Conservation (phyloP, 2,888 invertebrate species). For the Polydrusus pterygomalis region DNA sequence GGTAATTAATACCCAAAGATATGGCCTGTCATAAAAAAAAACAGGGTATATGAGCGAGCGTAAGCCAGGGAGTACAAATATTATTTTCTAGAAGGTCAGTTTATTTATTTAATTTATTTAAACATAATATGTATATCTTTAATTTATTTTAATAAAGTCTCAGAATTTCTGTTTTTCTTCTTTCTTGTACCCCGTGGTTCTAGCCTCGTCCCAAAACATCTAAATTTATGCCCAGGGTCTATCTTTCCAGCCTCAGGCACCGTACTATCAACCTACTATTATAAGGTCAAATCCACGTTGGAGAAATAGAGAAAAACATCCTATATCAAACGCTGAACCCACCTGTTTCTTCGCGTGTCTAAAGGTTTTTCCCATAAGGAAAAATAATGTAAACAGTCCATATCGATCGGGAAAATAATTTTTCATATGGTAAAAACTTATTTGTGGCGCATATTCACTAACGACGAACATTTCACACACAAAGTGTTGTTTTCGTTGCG, state of each 20-base stretch:
- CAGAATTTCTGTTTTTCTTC: too few relatives aligned
- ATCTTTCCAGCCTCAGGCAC: neutral
- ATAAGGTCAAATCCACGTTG: constrained; percentile 15
- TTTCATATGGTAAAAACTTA: constrained; percentile 11
- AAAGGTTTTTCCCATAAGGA: constrained; percentile 30
- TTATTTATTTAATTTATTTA: too few relatives aligned
- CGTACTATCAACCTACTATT: constrained; percentile 24
- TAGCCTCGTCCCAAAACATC: too few relatives aligned
- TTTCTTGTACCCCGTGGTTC: too few relatives aligned
- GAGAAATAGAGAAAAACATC: neutral
- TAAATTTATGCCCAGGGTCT: too few relatives aligned
- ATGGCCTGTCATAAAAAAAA: too few relatives aligned
- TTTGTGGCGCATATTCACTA: constrained; percentile 1
- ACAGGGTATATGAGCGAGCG: too few relatives aligned
- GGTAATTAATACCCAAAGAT: too few relatives aligned
- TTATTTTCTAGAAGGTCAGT: too few relatives aligned
- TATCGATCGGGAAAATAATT: constrained; percentile 37
- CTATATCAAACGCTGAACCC: constrained; percentile 19
- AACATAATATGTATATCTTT: too few relatives aligned
- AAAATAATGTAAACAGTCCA: constrained; percentile 40
- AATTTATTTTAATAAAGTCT: too few relatives aligned
- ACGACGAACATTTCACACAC: neutral
- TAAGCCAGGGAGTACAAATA: too few relatives aligned
- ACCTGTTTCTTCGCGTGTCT: constrained; percentile 45
- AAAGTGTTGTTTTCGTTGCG: constrained; percentile 8